A percentile compares a stretch with the other conserved stretches of the same genome.
Conservation (phyloP, 2,113 vertebrate genomes). For the Ctenomys sociabilis region DNA sequence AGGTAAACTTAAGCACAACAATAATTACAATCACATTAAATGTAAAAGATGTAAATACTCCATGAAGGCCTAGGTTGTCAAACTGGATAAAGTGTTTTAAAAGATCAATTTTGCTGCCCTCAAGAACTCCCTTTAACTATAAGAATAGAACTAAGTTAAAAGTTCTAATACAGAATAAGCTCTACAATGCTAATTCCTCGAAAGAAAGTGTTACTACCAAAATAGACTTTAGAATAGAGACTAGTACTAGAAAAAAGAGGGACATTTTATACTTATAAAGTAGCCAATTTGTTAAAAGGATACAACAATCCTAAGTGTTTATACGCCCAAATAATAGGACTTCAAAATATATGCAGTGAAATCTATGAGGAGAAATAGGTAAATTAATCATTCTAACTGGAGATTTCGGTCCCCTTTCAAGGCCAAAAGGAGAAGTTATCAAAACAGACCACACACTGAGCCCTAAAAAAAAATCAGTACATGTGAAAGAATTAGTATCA, state of each 20-base stretch:
- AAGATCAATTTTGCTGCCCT: neutral
- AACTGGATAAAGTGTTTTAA: neutral
- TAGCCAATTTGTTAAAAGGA: neutral
- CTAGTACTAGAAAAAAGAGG: slow-evolving; percentile 31
- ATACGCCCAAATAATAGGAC: neutral
- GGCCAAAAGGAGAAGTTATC: neutral
- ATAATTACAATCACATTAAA: slow-evolving; percentile 45
- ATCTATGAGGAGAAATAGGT: slow-evolving; percentile 28
- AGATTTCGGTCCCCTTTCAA: slow-evolving; percentile 24
- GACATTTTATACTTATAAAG: slow-evolving; percentile 11
- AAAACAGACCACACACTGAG: neutral
- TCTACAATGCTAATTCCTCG: neutral
- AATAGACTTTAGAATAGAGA: slow-evolving; percentile 47
- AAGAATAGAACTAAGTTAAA: slow-evolving; percentile 41
- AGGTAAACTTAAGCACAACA: slow-evolving; percentile 12
- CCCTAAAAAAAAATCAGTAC: neutral
- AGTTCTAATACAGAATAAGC: neutral
- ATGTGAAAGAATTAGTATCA: neutral
- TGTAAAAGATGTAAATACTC: slow-evolving; percentile 27
- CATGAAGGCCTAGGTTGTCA: slow-evolving; percentile 28
- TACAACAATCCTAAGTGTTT: slow-evolving; percentile 26
- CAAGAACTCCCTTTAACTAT: neutral
- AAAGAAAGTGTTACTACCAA: slow-evolving; percentile 22
- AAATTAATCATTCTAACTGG: neutral
- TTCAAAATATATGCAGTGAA: slow-evolving; percentile 32